phyloP scores from a whole-genome alignment of 2,888 invertebrate species.

The Nebria salina region DNA sequence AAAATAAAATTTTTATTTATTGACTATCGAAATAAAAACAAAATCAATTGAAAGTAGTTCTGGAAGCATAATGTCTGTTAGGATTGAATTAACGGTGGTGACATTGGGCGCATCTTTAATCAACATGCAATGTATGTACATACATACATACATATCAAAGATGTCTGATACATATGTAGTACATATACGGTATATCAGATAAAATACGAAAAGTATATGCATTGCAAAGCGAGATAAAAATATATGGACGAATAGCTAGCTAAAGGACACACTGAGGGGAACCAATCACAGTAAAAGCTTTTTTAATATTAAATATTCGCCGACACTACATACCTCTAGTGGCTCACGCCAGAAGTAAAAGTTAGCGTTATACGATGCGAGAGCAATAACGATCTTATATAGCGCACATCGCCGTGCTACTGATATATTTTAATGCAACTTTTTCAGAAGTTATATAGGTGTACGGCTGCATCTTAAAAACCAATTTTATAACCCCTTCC shows the following conservation, averaged over 20 bases:
- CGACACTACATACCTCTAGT: constrained; percentile 15
- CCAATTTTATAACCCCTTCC: constrained; percentile 37
- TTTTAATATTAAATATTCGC: constrained; percentile 45
- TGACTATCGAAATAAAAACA: too few species aligned
- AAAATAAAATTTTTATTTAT: too few species aligned
- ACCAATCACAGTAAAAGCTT: constrained; percentile 46
- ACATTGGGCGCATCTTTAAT: too few species aligned
- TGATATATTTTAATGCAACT: constrained; percentile 45
- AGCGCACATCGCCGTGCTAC: not conserved
- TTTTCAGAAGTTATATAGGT: constrained; percentile 38
- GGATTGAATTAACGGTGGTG: too few species aligned
- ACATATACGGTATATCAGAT: too few species aligned
- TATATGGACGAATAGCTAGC: not conserved
- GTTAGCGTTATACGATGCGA: constrained; percentile 28
- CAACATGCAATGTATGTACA: too few species aligned
- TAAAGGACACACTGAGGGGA: constrained; percentile 13
- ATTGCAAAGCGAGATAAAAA: not conserved
- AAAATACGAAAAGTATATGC: not conserved
- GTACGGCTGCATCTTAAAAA: constrained; percentile 38
- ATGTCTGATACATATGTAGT: too few species aligned
- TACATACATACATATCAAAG: too few species aligned
- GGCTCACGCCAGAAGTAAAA: constrained; percentile 13
- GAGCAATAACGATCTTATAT: constrained; percentile 40
- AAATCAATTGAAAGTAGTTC: too few species aligned
- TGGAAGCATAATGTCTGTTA: too few species aligned